A percentile compares a stretch with the other conserved stretches of the same genome.
These are phyloP conservation scores for Diarsia rubi DNA, from an alignment of 2,888 invertebrate species.

Conservation along the genomic window DNA sequence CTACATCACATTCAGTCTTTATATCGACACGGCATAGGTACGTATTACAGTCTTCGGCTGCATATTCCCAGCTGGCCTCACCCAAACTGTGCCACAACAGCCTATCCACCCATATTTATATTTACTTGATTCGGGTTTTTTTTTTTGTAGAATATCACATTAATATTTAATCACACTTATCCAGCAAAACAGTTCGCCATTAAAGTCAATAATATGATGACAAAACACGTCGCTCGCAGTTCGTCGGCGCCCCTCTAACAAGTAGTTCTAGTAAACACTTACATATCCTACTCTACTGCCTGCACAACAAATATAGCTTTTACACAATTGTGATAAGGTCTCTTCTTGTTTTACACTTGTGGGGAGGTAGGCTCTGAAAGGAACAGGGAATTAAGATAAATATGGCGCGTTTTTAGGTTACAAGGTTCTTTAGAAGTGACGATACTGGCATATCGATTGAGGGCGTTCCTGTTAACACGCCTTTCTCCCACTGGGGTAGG, in stretches of 20 bases:
- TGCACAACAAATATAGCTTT: background rate
- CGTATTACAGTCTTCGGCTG: background rate
- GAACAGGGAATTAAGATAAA: slow-evolving; percentile 71
- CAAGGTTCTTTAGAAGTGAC: slow-evolving; percentile 43
- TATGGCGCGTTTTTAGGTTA: slow-evolving; percentile 64
- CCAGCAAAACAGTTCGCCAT: slow-evolving; percentile 43
- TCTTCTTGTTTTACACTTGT: background rate
- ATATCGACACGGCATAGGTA: too few relatives aligned
- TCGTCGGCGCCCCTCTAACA: slow-evolving; percentile 43
- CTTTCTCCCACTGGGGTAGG: background rate
- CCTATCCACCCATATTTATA: background rate
- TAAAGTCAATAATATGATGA: slow-evolving; percentile 54
- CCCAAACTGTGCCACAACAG: background rate
- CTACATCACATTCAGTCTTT: background rate
- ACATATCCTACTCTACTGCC: background rate
- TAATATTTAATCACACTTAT: slow-evolving; percentile 27
- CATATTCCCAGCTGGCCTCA: background rate
- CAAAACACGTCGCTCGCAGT: slow-evolving; percentile 51
- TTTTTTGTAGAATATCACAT: background rate
- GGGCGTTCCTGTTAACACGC: background rate
- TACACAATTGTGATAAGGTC: slow-evolving; percentile 7
- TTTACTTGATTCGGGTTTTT: background rate
- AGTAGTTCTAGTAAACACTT: slow-evolving; percentile 20
- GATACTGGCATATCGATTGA: slow-evolving; percentile 17
- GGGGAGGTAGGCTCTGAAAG: slow-evolving; percentile 32